Evolutionary conservation across 2,888 invertebrate species (phyloP), one percentile per base, ranked within the genome.

Genomic region (Nyleta sp.): DNA sequence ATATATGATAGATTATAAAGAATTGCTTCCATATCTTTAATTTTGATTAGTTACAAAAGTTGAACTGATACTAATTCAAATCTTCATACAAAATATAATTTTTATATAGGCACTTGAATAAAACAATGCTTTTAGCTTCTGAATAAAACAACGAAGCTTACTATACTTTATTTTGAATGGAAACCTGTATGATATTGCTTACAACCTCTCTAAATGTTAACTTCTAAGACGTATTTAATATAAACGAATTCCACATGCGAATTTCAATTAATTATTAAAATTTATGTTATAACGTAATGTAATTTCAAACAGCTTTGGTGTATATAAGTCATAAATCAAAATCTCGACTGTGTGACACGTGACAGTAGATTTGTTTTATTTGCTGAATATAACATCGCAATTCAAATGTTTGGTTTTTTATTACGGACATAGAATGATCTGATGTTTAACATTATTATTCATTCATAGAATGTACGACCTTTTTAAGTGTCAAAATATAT

Each of bases 91-190:
- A 64, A 40, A 50, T 50, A 50, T 64, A n/a, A 50, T 40, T 13
- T 52, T 50, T 40, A 28, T 15, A n/a, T 50, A 40, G 28, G 50
- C 40, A 40, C 10, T 28, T 64, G 64, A 64, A 64, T 64, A 40
- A 64, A 64, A 64, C 50, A 64, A 22, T 64, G 38, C 50, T 64
- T 64, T 64, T 50, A 50, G 64, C 50, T 64, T 50, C 18, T 64
- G 64, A 64, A 64, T 64, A 50, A 64, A 64, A 64, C 50, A 64
- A 64, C 50, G 50, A 24, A 50, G 40, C 40, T 64, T 40, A 4
- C 17, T 35, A 11, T 33, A 20, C 59, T 46, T 31, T 33, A 46
- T 59, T 59, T 22, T 44, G 48, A 62, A 15, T 62, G 20, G 15
- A 42, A 24, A 42, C 28, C 28, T 28, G 42, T 57, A 28, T 53